Evolutionary conservation across 1,140 invertebrate species (phyloP).

Genomic region (Ips nitidus): DNA sequence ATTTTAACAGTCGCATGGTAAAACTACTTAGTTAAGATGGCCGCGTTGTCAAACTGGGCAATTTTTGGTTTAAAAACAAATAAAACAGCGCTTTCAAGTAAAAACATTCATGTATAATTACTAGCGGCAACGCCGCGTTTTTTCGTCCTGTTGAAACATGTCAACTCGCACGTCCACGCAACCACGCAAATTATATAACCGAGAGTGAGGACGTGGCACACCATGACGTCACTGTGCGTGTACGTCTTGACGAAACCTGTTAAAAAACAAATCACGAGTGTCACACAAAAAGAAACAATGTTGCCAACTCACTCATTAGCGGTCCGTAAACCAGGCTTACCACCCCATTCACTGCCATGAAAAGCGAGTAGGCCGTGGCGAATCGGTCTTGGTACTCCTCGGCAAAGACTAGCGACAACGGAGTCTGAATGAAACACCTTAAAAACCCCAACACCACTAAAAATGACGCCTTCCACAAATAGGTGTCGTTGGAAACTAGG

Average conservation of each 20-base stretch:
- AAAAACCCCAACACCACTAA: constrained; percentile 40
- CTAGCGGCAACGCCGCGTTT: background rate
- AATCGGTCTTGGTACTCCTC: constrained; percentile 43
- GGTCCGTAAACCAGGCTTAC: constrained; percentile 38
- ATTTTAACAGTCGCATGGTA: too few species aligned
- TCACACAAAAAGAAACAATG: background rate
- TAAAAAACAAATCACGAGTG: constrained; percentile 15
- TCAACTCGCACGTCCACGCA: constrained; percentile 43
- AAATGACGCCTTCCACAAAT: constrained; percentile 31
- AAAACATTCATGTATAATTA: too few species aligned
- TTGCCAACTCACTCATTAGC: constrained; percentile 40
- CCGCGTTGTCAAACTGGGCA: too few species aligned
- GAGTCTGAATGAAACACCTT: constrained; percentile 43
- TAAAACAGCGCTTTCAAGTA: too few species aligned
- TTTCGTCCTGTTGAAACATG: constrained; percentile 12
- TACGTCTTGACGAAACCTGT: constrained; percentile 42
- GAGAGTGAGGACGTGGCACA: constrained; percentile 43
- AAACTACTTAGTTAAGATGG: too few species aligned
- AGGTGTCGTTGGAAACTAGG: constrained; percentile 23
- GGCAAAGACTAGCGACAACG: constrained; percentile 41
- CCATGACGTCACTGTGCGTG: constrained; percentile 45
- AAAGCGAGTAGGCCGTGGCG: constrained; percentile 43
- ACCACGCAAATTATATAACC: constrained; percentile 41
- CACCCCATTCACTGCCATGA: constrained; percentile 43
- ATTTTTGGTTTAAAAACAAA: too few species aligned